Conservation (phyloP, 30 jellyfish, hydroid and myxozoan genomes). For the Mastigias papua region DNA sequence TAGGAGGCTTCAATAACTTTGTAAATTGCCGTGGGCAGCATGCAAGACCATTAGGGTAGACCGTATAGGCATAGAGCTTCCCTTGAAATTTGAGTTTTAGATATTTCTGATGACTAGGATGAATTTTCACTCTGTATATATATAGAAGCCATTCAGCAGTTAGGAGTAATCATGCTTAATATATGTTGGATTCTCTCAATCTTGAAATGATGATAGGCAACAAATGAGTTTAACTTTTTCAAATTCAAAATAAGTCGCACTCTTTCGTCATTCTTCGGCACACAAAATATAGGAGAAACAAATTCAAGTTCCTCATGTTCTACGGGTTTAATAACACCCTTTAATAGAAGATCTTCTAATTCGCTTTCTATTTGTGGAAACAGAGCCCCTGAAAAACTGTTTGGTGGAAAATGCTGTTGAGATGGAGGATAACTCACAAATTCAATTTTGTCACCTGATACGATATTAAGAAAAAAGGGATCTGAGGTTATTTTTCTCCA, state of each 20-base stretch:
- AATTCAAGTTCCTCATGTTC: neutral
- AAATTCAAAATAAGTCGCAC: conserved; percentile 38
- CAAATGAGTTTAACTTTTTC: conserved; percentile 14
- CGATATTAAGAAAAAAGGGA: conserved; percentile 3
- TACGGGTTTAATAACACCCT: no score
- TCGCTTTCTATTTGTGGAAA: conserved; percentile 5
- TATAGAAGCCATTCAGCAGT: conserved; percentile 68
- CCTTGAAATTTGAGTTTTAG: conserved; percentile 7
- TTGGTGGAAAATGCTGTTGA: neutral
- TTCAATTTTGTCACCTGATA: conserved; percentile 3
- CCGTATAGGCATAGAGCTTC: conserved; percentile 4
- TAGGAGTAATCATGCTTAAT: no score
- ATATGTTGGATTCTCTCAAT: no score
- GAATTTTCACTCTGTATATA: conserved; percentile 45
- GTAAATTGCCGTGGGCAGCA: conserved; percentile 63
- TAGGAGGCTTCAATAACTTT: conserved; percentile 44
- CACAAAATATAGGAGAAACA: conserved; percentile 54
- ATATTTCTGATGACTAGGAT: no score
- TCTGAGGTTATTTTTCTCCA: conserved; percentile 14
- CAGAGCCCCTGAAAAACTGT: neutral
- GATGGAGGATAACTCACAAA: neutral
- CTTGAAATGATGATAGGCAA: conserved; percentile 49
- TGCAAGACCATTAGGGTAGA: conserved; percentile 43
- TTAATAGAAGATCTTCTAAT: neutral
- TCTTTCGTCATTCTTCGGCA: conserved; percentile 42